These are phyloP conservation scores for Chouioia cunea DNA, from an alignment of 2,888 invertebrate genomes.

Conservation along the genomic window DNA sequence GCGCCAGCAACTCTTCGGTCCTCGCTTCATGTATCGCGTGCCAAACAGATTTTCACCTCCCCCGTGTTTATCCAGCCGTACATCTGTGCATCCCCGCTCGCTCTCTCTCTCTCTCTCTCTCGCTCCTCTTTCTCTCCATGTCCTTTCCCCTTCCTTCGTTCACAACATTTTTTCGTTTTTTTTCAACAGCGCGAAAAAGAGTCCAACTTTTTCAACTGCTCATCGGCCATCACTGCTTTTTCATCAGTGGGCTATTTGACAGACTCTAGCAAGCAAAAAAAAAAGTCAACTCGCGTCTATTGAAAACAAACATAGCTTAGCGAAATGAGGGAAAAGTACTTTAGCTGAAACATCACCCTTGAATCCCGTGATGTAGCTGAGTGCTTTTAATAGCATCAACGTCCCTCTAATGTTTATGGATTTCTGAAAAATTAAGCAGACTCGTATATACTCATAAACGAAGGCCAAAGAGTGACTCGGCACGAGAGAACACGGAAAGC, in stretches of 20 bases:
- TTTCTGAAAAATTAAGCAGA: conserved; percentile 35
- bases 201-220: background rate
- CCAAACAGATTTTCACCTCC: conserved; percentile 52
- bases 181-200: background rate
- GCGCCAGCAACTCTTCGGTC: conserved; percentile 38
- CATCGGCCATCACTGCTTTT: background rate
- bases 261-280: too few species aligned
- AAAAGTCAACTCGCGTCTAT: too few species aligned
- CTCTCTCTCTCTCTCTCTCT: conserved; percentile 9
- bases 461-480: background rate
- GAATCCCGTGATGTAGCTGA: conserved; percentile 29
- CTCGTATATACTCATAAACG: background rate
- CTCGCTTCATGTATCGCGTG: conserved; percentile 46
- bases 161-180: conserved; percentile 10
- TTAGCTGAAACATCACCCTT: too few species aligned
- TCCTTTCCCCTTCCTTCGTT: background rate
- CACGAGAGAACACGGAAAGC: background rate
- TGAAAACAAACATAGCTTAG: too few species aligned
- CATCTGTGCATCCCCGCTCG: conserved; percentile 25
- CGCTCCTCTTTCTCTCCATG: conserved; percentile 1
- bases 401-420: conserved; percentile 39
- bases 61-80: conserved; percentile 30
- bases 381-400: conserved; percentile 34
- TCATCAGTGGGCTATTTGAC: too few species aligned
- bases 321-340: too few species aligned